Evolutionary conservation across 2,113 vertebrate species (phyloP), one percentile per base, ranked within the genome.

Genomic region (Eonycteris spelaea): DNA sequence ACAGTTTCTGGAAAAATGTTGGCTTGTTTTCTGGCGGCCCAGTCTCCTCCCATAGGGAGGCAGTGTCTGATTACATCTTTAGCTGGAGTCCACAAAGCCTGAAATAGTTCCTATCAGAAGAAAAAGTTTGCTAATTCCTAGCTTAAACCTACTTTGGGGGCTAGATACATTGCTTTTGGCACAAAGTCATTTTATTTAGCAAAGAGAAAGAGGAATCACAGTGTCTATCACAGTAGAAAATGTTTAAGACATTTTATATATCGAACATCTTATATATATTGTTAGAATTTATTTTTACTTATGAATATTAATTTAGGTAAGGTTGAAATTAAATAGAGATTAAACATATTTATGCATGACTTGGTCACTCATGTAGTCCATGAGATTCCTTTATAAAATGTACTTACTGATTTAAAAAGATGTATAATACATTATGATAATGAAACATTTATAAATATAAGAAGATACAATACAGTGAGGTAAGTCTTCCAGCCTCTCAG

Each of bases 271-370:
- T 43, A n/a, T 30, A 6, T 24, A 19, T 24, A 15, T 26, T 16
- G 5, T 71, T 78, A 73, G 63, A 94, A 35, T 87, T 73, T 45
- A 35, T 55, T 45, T 53, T 91, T 94, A 33, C 35, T 10, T 75
- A n/a, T 21, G 5, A 75, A 70, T 22, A 38, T 87, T 87, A 35
- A 78, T 35, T 67, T 88, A 83, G 14, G 7, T 67, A 55, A 83
- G 22, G 28, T 86, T 48, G 53, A 87, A 74, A 30, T 82, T 57
- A 82, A 82, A 61, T 43, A 68, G 24, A 70, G 26, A 75, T 79
- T 55, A 84, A 80, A 70, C 65, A 57, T 84, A 43, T 84, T 77
- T 70, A 43, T 79, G 24, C 24, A 78, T 16, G 95, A 10, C 68
- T 79, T 57, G 28, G 7, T 51, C 16, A 16, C 68, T 78, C 40